Evolutionary conservation across 2,113 vertebrate genomes (phyloP), one percentile per base, ranked within the genome.

Genomic region (Tonatia bakeri): DNA sequence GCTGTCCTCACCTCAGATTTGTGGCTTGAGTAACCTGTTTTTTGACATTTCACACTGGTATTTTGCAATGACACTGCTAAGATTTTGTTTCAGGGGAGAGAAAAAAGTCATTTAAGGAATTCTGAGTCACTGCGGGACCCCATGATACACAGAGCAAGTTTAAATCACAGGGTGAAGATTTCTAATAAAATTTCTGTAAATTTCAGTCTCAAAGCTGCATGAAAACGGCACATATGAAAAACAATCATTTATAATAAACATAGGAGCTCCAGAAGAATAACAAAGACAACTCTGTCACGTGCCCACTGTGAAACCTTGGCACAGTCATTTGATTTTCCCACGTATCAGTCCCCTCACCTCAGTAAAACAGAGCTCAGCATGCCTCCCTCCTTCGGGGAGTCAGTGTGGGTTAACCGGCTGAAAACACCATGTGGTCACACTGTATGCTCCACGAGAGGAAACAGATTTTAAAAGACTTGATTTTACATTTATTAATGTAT

Each of bases 61-160:
- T 84, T 89, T 81, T 89, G 88, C 1, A 67, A 31, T 64, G 95
- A 52, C 40, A 45, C 2, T 97, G 86, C n/a, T 96, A 96, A 94
- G 88, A 91, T 94, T 97, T 96, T 96, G 11, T 88, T 82, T 87
- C 54, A 89, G 84, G 85, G 69, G 31, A 90, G 59, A 94, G 69
- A 96, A 36, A 90, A 92, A 92, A 91, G 16, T 0, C 3, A 61
- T 69, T 92, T 95, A 45, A 94, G 79, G 3, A 72, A 90, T 89
- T 81, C 56, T 72, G 90, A 84, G 40, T 94, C 76, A 95, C 61
- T 15, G 31, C 8, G 82, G 59, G 85, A 56, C 79, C 15, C 82
- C 19, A 56, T 8, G 24, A 84, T 47, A 94, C 10, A 52, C 28
- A 90, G 0, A 67, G 56, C 28, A 80, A 45, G 36, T 47, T 90